phyloP scores from a whole-genome alignment of 2,113 vertebrate species.

The Micronycteris hirsuta region DNA sequence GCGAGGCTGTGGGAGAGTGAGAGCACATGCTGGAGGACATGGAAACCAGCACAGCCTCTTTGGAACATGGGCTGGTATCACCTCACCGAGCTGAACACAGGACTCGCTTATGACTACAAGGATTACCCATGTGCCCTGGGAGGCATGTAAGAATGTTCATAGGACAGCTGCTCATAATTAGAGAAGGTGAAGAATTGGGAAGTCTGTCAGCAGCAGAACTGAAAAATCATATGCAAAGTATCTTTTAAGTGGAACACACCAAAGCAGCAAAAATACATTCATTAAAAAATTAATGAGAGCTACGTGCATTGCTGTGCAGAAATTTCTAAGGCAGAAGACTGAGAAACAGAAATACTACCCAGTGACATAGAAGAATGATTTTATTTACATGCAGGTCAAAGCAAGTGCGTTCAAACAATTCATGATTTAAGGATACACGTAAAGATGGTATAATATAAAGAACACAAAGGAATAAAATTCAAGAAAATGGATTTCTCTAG shows the following conservation, averaged over 20 bases:
- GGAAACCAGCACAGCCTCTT: fast-evolving
- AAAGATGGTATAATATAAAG: background rate
- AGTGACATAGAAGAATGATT: no score
- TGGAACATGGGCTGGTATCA: fast-evolving
- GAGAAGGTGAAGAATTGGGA: background rate
- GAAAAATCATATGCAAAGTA: background rate
- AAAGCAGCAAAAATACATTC: background rate
- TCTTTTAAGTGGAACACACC: background rate
- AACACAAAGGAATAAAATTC: background rate
- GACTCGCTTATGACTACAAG: background rate
- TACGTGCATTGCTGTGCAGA: background rate
- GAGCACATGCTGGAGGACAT: background rate
- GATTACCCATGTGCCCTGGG: fast-evolving
- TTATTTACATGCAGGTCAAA: background rate
- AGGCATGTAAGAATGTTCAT: background rate
- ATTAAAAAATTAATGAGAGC: background rate
- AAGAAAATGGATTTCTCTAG: background rate
- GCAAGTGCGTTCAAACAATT: background rate
- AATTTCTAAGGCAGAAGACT: background rate
- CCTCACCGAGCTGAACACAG: background rate
- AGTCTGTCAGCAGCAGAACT: background rate
- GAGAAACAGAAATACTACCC: background rate
- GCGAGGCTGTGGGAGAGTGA: no score
- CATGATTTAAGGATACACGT: background rate
- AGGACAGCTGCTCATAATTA: fast-evolving